Conservation (phyloP, 2,888 invertebrate genomes). For the Dryobotodes eremita region DNA sequence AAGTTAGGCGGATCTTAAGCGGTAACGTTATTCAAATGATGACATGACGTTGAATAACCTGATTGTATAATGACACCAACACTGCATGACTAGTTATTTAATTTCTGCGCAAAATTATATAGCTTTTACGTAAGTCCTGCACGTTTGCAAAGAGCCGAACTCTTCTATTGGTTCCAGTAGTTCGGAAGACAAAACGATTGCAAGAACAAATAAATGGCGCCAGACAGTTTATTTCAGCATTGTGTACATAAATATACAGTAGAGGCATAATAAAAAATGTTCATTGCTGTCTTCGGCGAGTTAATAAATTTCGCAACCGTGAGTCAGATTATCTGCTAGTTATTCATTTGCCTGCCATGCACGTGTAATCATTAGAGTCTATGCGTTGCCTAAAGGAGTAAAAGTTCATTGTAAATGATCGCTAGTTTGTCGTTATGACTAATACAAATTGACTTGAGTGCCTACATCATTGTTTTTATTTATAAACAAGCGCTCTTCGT, state of each 20-base stretch:
- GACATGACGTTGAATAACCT: constrained; percentile 62
- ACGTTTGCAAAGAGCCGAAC: neutral
- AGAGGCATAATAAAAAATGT: constrained; percentile 55
- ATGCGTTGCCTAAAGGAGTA: constrained; percentile 70
- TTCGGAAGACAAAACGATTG: constrained; percentile 47
- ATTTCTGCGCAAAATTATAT: constrained; percentile 21
- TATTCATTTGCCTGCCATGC: constrained; percentile 73
- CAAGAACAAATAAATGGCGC: constrained; percentile 48
- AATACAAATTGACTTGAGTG: constrained; percentile 68
- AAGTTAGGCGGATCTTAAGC: constrained; percentile 72
- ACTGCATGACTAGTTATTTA: constrained; percentile 34
- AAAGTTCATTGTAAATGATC: constrained; percentile 72
- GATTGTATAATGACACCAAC: constrained; percentile 65
- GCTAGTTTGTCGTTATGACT: constrained; percentile 66
- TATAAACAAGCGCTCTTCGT: constrained; percentile 39
- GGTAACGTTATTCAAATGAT: constrained; percentile 75
- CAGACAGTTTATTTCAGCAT: constrained; percentile 59
- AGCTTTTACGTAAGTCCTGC: constrained; percentile 14
- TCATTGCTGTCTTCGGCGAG: constrained; percentile 58
- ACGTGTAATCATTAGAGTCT: constrained; percentile 72
- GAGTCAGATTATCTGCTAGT: constrained; percentile 67
- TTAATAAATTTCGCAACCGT: constrained; percentile 65
- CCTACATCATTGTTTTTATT: constrained; percentile 53
- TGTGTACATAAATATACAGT: constrained; percentile 56
- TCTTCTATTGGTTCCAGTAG: constrained; percentile 40